These are phyloP conservation scores for Pammene aurita DNA, from an alignment of 2,888 invertebrate genomes.

Conservation along the genomic window DNA sequence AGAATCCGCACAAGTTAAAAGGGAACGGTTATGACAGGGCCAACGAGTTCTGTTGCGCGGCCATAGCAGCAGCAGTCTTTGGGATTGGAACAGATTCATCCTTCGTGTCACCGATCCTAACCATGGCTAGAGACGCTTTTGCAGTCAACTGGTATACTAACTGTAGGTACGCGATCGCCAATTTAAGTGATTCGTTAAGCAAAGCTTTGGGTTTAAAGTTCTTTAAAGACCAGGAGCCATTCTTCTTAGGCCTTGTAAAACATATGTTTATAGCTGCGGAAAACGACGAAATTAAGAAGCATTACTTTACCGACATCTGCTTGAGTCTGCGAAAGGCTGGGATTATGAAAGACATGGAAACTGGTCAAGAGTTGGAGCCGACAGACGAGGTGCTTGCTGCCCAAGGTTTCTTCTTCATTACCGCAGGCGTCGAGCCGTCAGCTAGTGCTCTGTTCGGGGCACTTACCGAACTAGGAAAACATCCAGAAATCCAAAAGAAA, in stretches of 20 bases:
- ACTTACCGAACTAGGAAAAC: constrained; percentile 61
- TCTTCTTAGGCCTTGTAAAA: constrained; percentile 64
- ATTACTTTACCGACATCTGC: constrained; percentile 67
- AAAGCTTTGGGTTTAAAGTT: constrained; percentile 54
- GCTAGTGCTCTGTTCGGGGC: constrained; percentile 60
- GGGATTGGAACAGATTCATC: constrained; percentile 63
- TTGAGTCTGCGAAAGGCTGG: constrained; percentile 62
- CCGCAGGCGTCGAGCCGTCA: constrained; percentile 69
- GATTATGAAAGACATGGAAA: constrained; percentile 54
- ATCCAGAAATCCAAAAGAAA: constrained; percentile 58
- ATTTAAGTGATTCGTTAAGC: constrained; percentile 44
- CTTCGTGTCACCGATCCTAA: constrained; percentile 63
- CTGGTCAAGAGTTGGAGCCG: constrained; percentile 59
- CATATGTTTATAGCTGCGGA: constrained; percentile 59
- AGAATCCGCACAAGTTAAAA: constrained; percentile 51
- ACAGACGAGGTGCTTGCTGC: constrained; percentile 65
- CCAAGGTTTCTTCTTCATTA: constrained; percentile 68
- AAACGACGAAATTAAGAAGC: constrained; percentile 54
- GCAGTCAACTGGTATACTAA: constrained; percentile 48
- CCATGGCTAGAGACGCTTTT: constrained; percentile 50
- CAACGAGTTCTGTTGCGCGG: constrained; percentile 57
- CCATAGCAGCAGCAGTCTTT: constrained; percentile 66
- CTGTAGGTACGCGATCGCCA: constrained; percentile 51
- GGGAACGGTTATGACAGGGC: constrained; percentile 51
- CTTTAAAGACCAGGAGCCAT: constrained; percentile 57